phyloP scores from a whole-genome alignment of 2,113 vertebrate genomes.

The Poicephalus meyeri region DNA sequence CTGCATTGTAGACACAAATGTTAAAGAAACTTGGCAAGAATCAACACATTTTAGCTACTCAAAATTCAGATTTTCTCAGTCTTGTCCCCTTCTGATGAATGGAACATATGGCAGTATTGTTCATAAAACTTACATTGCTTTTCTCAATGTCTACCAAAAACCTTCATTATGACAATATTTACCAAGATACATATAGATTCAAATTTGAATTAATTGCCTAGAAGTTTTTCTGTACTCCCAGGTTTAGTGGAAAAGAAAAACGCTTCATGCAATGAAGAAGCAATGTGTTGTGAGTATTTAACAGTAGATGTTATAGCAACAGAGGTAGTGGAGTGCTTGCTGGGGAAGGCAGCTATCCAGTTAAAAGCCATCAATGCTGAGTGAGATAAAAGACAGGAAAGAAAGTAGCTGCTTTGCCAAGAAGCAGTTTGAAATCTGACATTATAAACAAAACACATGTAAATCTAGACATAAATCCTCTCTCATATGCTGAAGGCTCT shows the following conservation, averaged over 20 bases:
- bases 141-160: slow-evolving; percentile 65
- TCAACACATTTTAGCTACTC: slow-evolving; percentile 49
- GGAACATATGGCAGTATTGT: slow-evolving; percentile 69
- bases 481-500: background rate
- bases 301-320: slow-evolving; percentile 48
- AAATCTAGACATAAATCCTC: slow-evolving; percentile 46
- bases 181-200: slow-evolving; percentile 56
- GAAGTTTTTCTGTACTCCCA: slow-evolving; percentile 41
- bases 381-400: slow-evolving; percentile 41
- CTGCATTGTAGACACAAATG: slow-evolving; percentile 63
- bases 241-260: slow-evolving; percentile 41
- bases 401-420: slow-evolving; percentile 27
- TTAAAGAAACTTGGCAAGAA: slow-evolving; percentile 69
- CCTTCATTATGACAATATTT: slow-evolving; percentile 64
- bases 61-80: slow-evolving; percentile 69
- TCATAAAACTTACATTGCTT: slow-evolving; percentile 68
- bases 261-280: background rate
- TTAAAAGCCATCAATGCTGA: slow-evolving; percentile 32
- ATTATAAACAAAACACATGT: slow-evolving; percentile 51
- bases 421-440: slow-evolving; percentile 47
- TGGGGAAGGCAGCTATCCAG: slow-evolving; percentile 33
- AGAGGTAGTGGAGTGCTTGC: slow-evolving; percentile 30
- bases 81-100: slow-evolving; percentile 68
- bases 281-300: slow-evolving; percentile 41
- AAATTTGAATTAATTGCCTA: slow-evolving; percentile 65